These are phyloP conservation scores for Naso thynnoides DNA, from an alignment of 2,797 vertebrate species.

Conservation along the genomic window DNA sequence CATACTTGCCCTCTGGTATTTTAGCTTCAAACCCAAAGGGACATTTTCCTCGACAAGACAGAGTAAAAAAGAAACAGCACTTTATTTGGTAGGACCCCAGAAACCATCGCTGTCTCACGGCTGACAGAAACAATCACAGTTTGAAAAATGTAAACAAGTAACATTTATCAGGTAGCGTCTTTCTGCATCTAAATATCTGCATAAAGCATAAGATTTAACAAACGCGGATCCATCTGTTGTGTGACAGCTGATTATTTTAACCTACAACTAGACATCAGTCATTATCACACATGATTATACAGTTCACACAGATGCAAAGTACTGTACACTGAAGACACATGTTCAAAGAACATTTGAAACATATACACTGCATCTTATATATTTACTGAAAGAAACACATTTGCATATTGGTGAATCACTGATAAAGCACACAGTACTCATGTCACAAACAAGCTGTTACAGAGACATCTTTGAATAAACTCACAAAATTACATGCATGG, in stretches of 20 bases:
- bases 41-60: background rate
- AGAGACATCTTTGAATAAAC: background rate
- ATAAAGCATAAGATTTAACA: background rate
- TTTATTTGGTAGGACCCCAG: conserved; percentile 24
- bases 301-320: conserved; percentile 4
- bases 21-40: background rate
- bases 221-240: background rate
- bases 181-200: background rate
- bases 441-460: background rate
- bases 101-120: background rate
- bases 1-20: background rate
- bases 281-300: background rate
- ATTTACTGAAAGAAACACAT: background rate
- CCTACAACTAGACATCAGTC: background rate
- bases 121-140: background rate
- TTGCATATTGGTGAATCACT: background rate
- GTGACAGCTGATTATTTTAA: background rate
- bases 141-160: conserved; percentile 17
- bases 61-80: conserved; percentile 4
- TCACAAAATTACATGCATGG: background rate
- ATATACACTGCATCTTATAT: background rate
- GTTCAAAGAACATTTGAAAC: background rate
- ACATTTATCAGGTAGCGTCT: conserved; percentile 6
- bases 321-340: conserved; percentile 3
- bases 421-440: background rate